A percentile compares a stretch with the other conserved stretches of the same genome.
These are phyloP conservation scores for Polia nebulosa DNA, from an alignment of 2,888 invertebrate genomes.

Conservation along the genomic window DNA sequence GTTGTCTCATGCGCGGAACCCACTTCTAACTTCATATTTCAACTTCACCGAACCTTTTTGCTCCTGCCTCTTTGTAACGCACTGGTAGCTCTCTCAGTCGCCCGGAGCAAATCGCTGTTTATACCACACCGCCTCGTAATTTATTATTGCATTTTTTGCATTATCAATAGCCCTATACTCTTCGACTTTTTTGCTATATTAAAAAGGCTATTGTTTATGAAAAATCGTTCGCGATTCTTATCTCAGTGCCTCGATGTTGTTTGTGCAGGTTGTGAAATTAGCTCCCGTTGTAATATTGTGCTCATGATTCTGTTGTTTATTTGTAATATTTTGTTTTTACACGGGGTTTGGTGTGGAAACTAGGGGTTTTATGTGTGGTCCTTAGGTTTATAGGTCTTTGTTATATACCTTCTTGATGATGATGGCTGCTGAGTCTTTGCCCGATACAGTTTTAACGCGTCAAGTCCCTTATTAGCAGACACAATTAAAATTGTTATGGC, in stretches of 20 bases:
- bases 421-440: neutral
- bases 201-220: slow-evolving; percentile 91
- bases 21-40: neutral
- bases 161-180: slow-evolving; percentile 89
- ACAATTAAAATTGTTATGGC: no score
- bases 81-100: slow-evolving; percentile 89
- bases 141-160: slow-evolving; percentile 91
- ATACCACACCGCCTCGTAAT: slow-evolving; percentile 89
- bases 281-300: slow-evolving; percentile 58
- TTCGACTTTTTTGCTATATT: slow-evolving; percentile 87
- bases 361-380: slow-evolving; percentile 29
- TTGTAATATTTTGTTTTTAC: slow-evolving; percentile 39
- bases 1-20: slow-evolving; percentile 57
- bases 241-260: slow-evolving; percentile 77
- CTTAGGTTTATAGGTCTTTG: neutral
- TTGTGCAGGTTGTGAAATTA: slow-evolving; percentile 65
- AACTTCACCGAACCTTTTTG: slow-evolving; percentile 66
- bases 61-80: slow-evolving; percentile 73
- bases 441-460: no score
- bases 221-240: slow-evolving; percentile 87
- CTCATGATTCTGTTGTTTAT: slow-evolving; percentile 45
- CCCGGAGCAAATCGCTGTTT: slow-evolving; percentile 90
- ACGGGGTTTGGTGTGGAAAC: slow-evolving; percentile 14
- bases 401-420: neutral
- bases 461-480: no score